Percentiles rank a stretch among this genome's conserved stretches.
Evolutionary conservation across 2,888 invertebrate genomes (phyloP).

Genomic region (Ptychoptera albimana): DNA sequence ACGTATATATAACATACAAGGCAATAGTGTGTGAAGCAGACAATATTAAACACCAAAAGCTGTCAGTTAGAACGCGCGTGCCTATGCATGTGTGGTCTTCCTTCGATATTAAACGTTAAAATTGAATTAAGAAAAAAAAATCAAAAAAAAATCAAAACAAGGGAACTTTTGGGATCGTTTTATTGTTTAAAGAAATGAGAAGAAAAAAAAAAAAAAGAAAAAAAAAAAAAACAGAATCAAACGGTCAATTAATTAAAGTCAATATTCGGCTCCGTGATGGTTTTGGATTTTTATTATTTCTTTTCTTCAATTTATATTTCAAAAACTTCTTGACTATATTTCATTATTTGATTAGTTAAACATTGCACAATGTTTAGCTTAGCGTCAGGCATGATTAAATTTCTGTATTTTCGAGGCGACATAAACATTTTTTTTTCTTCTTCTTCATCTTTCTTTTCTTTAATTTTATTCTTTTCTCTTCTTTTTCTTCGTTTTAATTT

Average conservation of each 20-base stretch:
- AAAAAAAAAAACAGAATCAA: not conserved
- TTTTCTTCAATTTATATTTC: too few species aligned
- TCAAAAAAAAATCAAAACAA: not conserved
- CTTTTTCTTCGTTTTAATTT: too few species aligned
- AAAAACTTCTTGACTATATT: too few species aligned
- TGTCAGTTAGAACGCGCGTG: conserved; percentile 32
- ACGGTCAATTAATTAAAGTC: conserved; percentile 5
- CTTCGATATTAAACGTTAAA: not conserved
- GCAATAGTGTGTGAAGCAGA: conserved; percentile 10
- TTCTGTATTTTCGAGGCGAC: too few species aligned
- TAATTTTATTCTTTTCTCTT: too few species aligned
- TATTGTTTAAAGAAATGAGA: not conserved
- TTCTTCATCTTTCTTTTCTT: too few species aligned
- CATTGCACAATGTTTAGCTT: too few species aligned
- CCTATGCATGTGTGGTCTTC: conserved; percentile 32
- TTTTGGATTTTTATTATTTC: too few species aligned
- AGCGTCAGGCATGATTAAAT: too few species aligned
- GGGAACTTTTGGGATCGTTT: too few species aligned
- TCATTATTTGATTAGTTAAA: too few species aligned
- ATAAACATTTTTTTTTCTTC: too few species aligned
- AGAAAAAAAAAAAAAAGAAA: not conserved
- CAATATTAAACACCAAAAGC: not conserved
- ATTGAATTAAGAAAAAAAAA: not conserved
- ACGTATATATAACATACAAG: conserved; percentile 8
- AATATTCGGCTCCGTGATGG: not conserved